These are phyloP conservation scores for Hetaerina americana DNA, from an alignment of 1,140 invertebrate genomes.

Conservation along the genomic window DNA sequence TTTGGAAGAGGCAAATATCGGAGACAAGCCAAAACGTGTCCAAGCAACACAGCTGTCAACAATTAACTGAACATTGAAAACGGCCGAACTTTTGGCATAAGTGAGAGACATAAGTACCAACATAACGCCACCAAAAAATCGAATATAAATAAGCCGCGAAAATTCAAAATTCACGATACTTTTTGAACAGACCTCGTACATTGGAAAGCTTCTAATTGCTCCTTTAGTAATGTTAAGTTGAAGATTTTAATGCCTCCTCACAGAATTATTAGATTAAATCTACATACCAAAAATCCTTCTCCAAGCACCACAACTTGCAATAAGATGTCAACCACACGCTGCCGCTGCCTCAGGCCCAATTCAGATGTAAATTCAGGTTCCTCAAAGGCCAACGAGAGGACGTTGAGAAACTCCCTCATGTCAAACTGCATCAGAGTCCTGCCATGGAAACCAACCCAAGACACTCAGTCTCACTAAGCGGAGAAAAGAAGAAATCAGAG, in stretches of 20 bases:
- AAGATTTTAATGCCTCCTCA: neutral
- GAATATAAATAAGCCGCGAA: too few species aligned
- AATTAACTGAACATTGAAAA: too few species aligned
- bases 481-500: conserved; percentile 1
- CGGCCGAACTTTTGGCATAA: too few species aligned
- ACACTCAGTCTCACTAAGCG: conserved; percentile 8
- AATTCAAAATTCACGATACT: too few species aligned
- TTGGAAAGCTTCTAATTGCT: neutral
- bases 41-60: too few species aligned
- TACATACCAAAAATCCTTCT: conserved; percentile 47
- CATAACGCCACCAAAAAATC: too few species aligned
- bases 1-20: too few species aligned
- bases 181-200: too few species aligned
- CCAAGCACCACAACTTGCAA: conserved; percentile 61
- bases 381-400: conserved; percentile 74
- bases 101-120: too few species aligned
- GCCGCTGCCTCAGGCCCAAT: conserved; percentile 55
- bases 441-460: conserved; percentile 25
- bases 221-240: neutral
- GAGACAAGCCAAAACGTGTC: too few species aligned
- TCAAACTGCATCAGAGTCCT: conserved; percentile 73
- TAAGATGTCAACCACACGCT: conserved; percentile 68
- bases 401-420: conserved; percentile 80
- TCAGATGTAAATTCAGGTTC: conserved; percentile 65
- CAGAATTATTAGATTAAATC: too few species aligned